phyloP scores from a whole-genome alignment of 1,140 invertebrate genomes.

The Solenopsis invicta region DNA sequence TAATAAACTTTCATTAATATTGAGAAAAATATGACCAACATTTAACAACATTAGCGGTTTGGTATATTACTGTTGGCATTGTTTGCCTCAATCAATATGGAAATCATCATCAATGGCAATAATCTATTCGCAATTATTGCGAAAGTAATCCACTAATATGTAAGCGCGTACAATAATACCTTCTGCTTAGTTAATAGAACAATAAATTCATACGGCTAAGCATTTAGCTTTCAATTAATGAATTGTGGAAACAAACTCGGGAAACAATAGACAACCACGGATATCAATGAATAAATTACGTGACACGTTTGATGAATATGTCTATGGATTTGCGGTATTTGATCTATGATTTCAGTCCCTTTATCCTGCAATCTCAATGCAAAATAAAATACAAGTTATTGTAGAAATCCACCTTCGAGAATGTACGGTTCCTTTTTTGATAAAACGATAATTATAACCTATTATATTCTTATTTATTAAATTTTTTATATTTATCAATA shows the following conservation, averaged over 20 bases:
- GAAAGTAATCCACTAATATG: slow-evolving; percentile 51
- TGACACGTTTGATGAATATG: slow-evolving; percentile 17
- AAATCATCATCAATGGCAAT: slow-evolving; percentile 18
- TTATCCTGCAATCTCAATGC: not conserved
- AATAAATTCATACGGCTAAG: slow-evolving; percentile 55
- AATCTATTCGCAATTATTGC: slow-evolving; percentile 27
- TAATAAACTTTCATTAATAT: not conserved
- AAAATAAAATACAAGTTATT: slow-evolving; percentile 8
- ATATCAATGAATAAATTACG: slow-evolving; percentile 66
- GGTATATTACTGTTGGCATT: not conserved
- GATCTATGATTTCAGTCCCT: slow-evolving; percentile 15
- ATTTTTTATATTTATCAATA: not conserved
- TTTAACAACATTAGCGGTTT: not conserved
- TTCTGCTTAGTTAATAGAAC: slow-evolving; percentile 34
- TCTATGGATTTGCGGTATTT: slow-evolving; percentile 39
- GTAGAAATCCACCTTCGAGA: not conserved
- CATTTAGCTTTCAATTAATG: slow-evolving; percentile 65
- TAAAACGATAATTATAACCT: not conserved
- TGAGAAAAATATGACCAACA: not conserved
- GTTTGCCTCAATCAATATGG: slow-evolving; percentile 19
- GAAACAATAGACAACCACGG: slow-evolving; percentile 56
- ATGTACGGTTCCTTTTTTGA: not conserved
- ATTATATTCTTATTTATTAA: not conserved
- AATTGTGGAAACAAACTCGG: slow-evolving; percentile 65
- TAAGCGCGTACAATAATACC: slow-evolving; percentile 21